Conservation (phyloP, 2,797 vertebrate genomes). For the Leucoraja ocellata region DNA sequence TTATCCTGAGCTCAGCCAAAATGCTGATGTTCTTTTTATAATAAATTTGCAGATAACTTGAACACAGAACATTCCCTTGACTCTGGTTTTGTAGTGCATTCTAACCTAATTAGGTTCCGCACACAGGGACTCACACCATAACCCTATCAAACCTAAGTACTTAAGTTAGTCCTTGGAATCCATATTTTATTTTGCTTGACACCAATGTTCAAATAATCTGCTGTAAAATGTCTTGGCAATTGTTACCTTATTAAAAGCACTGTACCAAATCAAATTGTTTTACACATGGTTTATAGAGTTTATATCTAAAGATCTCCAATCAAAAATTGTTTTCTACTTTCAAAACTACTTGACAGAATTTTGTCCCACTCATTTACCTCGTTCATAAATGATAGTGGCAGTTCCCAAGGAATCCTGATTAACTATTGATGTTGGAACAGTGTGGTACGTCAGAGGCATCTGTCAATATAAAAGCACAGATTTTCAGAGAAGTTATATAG, state of each 20-base stretch:
- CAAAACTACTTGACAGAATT: not conserved
- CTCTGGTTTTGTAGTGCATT: not conserved
- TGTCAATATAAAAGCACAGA: conserved; percentile 16
- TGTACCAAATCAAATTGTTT: not conserved
- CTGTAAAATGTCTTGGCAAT: not conserved
- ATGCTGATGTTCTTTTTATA: not conserved
- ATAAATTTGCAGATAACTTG: not conserved
- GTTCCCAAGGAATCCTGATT: conserved; percentile 71
- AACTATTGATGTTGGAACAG: conserved; percentile 56
- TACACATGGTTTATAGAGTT: not conserved
- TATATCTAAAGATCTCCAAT: not conserved
- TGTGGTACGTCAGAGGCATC: conserved; percentile 36
- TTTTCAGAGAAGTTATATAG: not conserved
- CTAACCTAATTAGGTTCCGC: not conserved
- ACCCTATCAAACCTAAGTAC: no score
- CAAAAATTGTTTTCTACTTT: not conserved
- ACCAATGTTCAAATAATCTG: not conserved
- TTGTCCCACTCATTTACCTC: conserved; percentile 58
- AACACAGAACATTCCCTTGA: not conserved
- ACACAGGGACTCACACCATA: not conserved
- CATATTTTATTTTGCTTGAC: not conserved
- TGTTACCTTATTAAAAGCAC: not conserved
- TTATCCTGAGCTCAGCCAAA: not conserved
- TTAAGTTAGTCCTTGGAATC: not conserved
- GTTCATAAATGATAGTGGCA: conserved; percentile 90